A percentile compares a stretch with the other conserved stretches of the same genome.
phyloP scores from a whole-genome alignment of 2,888 invertebrate species.

The Nudaria mundana region DNA sequence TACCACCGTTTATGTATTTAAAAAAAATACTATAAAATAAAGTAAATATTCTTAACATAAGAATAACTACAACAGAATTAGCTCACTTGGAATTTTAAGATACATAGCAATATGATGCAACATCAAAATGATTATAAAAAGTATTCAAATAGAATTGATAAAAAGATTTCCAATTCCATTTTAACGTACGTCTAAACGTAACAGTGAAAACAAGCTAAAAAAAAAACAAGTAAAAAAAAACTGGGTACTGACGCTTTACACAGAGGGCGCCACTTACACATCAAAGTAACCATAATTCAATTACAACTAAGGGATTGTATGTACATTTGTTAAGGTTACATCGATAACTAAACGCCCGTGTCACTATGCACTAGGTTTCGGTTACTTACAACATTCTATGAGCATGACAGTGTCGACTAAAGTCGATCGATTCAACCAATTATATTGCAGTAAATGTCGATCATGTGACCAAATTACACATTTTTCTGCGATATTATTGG shows the following conservation, averaged over 20 bases:
- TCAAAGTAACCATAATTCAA: too few relatives aligned
- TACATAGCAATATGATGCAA: constrained; percentile 21
- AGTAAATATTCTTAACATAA: constrained; percentile 75
- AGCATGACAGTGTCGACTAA: too few relatives aligned
- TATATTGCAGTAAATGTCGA: too few relatives aligned
- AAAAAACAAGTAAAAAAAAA: constrained; percentile 14
- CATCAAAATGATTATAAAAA: constrained; percentile 10
- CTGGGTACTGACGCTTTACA: constrained; percentile 9
- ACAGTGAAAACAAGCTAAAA: constrained; percentile 14
- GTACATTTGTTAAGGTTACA: too few relatives aligned
- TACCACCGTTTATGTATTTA: constrained; percentile 47
- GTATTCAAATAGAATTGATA: constrained; percentile 11
- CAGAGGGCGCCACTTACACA: too few relatives aligned
- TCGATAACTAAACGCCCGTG: too few relatives aligned
- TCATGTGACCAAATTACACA: too few relatives aligned
- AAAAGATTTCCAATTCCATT: not conserved
- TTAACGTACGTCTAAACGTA: constrained; percentile 14
- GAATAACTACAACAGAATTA: constrained; percentile 69
- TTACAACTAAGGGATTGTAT: too few relatives aligned
- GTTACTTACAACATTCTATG: too few relatives aligned
- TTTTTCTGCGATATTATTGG: too few relatives aligned
- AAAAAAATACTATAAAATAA: constrained; percentile 56
- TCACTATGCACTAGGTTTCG: too few relatives aligned
- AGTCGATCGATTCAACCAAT: too few relatives aligned
- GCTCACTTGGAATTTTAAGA: constrained; percentile 52